Evolutionary conservation across 1,140 invertebrate species (phyloP), one percentile per base, ranked within the genome.

Genomic region (Stegodyphus mimosarum): DNA sequence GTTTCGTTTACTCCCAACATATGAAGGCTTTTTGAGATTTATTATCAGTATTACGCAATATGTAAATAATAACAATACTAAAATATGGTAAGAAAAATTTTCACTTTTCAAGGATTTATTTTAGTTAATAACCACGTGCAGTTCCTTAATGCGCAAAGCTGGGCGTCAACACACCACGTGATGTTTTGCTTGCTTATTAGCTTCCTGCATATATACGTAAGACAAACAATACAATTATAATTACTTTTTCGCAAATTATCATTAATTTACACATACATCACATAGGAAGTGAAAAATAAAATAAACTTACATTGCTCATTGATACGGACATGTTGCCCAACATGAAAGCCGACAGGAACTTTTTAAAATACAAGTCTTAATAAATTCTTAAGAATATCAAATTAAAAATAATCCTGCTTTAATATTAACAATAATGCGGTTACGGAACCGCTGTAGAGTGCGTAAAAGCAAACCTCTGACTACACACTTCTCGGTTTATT

Each of bases 161-260:
- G 81, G 81, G 81, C 81, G 81, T 84, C 63, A 84, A 84, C 81
- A 84, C 64, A 73, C 72, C 81, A 71, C 15, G 33, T 70, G 55
- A 79, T 49, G 18, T 18, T 60, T 15, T 60, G 15, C 33, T 33
- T 33, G 33, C 33, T 33, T 33, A 33, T 33, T 33, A 33, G 33
- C 33, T 33, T 33, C 33, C 33, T 33, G 33, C 33, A 33, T 33
- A 33, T 33, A 33, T 33, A 33, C 33, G 3, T 33, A 33, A 33
- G 3, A 33, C 33, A 33, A 33, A 33, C 3, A 60, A 60, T 60
- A 11, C 15, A 9, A 2, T 15, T 60, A 15, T 15, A 15, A 11
- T 60, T 11, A 9, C 9, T 60, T 60, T 11, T 9, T 60, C 55
- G 15, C 5, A 11, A 60, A 60, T 60, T 60, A 11, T 60, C 55